These are phyloP conservation scores for Larimichthys polyactis DNA, from an alignment of 2,113 vertebrate species.

Conservation along the genomic window DNA sequence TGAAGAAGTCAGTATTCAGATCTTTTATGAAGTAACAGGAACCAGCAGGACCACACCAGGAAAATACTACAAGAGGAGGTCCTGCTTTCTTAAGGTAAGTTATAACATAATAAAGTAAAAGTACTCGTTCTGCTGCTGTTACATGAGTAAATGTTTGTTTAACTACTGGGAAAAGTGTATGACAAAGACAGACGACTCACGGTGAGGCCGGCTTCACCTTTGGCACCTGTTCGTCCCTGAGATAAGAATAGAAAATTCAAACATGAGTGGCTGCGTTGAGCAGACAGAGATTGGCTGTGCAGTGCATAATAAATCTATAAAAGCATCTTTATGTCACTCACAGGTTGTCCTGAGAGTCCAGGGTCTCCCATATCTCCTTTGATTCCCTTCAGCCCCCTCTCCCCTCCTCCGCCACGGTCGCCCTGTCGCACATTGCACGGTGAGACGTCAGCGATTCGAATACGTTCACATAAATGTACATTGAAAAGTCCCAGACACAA, in stretches of 20 bases:
- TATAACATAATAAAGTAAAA: too few species aligned
- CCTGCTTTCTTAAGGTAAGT: too few species aligned
- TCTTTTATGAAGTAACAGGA: not conserved
- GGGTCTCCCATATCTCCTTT: constrained; percentile 88
- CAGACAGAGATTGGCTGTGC: not conserved
- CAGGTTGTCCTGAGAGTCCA: constrained; percentile 85
- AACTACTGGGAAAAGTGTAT: not conserved
- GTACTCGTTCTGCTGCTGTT: too few species aligned
- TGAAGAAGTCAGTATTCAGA: not conserved
- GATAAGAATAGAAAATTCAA: not conserved
- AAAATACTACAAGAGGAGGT: not conserved
- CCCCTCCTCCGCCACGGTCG: constrained; percentile 86
- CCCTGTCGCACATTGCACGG: constrained; percentile 77
- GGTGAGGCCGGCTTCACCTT: constrained; percentile 90
- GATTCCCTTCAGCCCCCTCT: constrained; percentile 89
- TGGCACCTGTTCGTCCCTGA: constrained; percentile 86
- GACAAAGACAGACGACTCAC: constrained; percentile 77
- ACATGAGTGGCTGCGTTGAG: not conserved
- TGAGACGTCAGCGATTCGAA: constrained; percentile 1
- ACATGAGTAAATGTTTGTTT: not conserved
- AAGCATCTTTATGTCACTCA: constrained; percentile 72
- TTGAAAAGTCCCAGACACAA: not conserved
- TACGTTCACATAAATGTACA: not conserved
- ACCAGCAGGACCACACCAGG: too few species aligned
- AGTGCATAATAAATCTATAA: not conserved